Base-by-base conservation (phyloP, 2,888 invertebrate genomes). In the Luperina testacea region DNA sequence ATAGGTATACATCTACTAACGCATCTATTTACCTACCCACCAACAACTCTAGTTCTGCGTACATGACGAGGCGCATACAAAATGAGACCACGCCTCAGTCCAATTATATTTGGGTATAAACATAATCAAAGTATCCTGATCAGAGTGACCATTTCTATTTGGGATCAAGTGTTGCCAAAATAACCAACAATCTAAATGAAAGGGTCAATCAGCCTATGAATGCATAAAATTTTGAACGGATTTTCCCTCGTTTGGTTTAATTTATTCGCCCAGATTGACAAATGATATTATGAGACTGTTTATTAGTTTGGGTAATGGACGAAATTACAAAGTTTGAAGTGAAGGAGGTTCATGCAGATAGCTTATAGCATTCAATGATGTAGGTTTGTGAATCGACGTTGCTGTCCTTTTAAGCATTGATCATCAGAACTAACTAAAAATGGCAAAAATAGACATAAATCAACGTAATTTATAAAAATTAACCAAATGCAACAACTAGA, bases 11-110 rank as follows among this genome's bases (percentile, higher is more conserved):
- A 65, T 51, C 68, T 78, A 78, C 73, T 81, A 68, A 83, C 86
- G 87, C 86, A 81, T 83, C 83, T 82, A 88, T 84, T 80, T 90
- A 92, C 81, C 79, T 85, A 32, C 51, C 51, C 11, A 42, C 42
- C 59, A 13, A 86, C 90, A 68, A 69, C 68, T 75, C 72, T 78
- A 81, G 77, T 72, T 63, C 87, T 88, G 87, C 86, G 88, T 88
- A 89, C 88, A 88, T 91, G 89, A 92, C 91, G 91, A 92, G 92
- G 87, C 91, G 93, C 92, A 95, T 94, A 93, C 83, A 85, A 87
- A 94, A 95, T 94, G 90, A 92, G 87, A 84, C 91, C 67, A 83
- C 89, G 88, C 89, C 90, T 87, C 76, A 76, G 82, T 88, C 86
- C 87, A 89, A 90, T 90, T 89, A 90, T 87, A 78, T 82, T 81